Percentiles rank a stretch among this genome's conserved stretches.
phyloP scores from a whole-genome alignment of 2,113 vertebrate genomes.

The Notarius quadriscutis region DNA sequence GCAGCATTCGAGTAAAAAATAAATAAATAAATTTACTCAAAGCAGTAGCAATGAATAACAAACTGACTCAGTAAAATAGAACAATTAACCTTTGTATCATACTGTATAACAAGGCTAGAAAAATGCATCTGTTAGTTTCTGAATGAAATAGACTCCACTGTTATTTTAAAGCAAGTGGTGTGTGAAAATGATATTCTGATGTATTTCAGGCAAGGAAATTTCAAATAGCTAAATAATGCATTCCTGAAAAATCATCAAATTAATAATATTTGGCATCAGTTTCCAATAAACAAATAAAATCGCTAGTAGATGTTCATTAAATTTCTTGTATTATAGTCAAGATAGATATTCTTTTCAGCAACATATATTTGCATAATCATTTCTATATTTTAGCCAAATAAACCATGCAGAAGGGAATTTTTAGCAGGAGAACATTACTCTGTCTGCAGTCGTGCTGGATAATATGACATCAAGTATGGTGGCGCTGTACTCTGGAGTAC shows the following conservation, averaged over 20 bases:
- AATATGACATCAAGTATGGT: conserved; percentile 83
- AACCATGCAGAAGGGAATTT: background rate
- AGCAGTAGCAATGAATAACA: background rate
- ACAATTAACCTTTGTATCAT: background rate
- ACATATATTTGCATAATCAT: background rate
- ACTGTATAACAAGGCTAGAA: background rate
- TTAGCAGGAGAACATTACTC: conserved; percentile 74
- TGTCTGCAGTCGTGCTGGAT: conserved; percentile 84
- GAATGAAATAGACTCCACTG: background rate
- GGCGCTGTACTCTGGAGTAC: conserved; percentile 76
- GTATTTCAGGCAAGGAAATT: background rate
- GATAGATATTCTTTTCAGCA: background rate
- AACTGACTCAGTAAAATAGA: background rate
- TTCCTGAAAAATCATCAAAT: background rate
- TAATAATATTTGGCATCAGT: background rate
- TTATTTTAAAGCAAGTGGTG: background rate
- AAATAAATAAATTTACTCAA: background rate
- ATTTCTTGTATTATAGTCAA: background rate
- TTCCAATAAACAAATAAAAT: background rate
- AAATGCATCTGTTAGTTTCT: background rate
- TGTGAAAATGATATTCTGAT: background rate
- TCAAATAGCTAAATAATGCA: background rate
- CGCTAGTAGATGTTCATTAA: background rate
- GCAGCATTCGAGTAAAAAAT: background rate
- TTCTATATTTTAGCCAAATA: background rate